A percentile compares a stretch with the other conserved stretches of the same genome.
Evolutionary conservation across 2,888 invertebrate species (phyloP).

Genomic region (Lacanobia oleracea): DNA sequence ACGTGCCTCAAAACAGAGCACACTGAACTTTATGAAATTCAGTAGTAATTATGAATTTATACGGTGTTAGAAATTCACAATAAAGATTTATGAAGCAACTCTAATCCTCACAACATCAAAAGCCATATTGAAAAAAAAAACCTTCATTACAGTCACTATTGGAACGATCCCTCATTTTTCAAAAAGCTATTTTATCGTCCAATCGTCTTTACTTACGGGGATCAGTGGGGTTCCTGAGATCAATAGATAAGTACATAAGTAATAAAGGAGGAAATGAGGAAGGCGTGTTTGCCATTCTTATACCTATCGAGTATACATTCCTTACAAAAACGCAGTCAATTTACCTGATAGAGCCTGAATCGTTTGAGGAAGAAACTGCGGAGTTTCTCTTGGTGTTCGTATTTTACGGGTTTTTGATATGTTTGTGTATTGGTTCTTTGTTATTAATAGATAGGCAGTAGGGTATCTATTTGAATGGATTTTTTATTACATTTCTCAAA

Average conservation of each 20-base stretch:
- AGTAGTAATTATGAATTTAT: neutral
- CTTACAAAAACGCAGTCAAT: slow-evolving; percentile 58
- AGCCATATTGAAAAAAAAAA: slow-evolving; percentile 37
- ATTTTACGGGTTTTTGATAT: slow-evolving; percentile 32
- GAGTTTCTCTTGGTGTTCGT: slow-evolving; percentile 31
- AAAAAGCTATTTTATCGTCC: slow-evolving; percentile 48
- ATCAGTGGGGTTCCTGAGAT: slow-evolving; percentile 42
- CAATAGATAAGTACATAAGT: slow-evolving; percentile 56
- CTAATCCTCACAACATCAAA: slow-evolving; percentile 18
- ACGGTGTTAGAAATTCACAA: slow-evolving; percentile 3
- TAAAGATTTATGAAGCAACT: slow-evolving; percentile 30
- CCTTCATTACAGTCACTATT: slow-evolving; percentile 31
- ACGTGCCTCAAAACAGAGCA: neutral
- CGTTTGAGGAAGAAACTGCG: slow-evolving; percentile 42
- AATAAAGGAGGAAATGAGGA: slow-evolving; percentile 53
- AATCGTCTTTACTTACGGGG: slow-evolving; percentile 44
- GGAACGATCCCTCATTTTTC: slow-evolving; percentile 46
- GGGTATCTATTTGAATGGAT: too few species aligned
- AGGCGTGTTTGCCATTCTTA: slow-evolving; percentile 42
- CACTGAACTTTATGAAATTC: neutral
- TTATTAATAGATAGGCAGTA: neutral
- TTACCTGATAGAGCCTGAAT: slow-evolving; percentile 42
- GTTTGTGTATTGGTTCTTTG: slow-evolving; percentile 9
- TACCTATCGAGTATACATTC: slow-evolving; percentile 51
- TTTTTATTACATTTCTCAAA: too few species aligned